Evolutionary conservation across 1,140 invertebrate genomes (phyloP).

Genomic region (Lordiphosa stackelbergi): DNA sequence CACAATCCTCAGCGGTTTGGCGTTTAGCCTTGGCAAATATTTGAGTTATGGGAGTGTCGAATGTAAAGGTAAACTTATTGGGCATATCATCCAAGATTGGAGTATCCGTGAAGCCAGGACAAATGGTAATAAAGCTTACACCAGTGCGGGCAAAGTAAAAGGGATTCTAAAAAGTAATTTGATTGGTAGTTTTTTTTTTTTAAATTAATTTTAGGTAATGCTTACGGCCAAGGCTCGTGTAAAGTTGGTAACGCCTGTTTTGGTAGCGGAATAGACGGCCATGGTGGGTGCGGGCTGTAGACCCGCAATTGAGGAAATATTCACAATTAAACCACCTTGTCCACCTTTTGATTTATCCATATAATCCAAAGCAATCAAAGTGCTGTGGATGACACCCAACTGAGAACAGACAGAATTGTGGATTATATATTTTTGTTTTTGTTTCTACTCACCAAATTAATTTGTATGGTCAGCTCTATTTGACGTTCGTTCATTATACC

Average conservation of each 20-base stretch:
- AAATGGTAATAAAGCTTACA: constrained; percentile 63
- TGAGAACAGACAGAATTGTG: neutral
- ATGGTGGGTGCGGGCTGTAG: constrained; percentile 60
- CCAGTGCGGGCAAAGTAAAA: constrained; percentile 37
- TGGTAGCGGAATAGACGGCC: constrained; percentile 78
- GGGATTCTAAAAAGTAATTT: constrained; percentile 30
- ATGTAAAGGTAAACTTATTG: constrained; percentile 45
- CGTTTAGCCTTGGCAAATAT: constrained; percentile 32
- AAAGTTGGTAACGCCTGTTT: constrained; percentile 77
- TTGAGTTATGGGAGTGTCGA: constrained; percentile 26
- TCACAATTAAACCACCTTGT: constrained; percentile 81
- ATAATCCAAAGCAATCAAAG: constrained; percentile 45
- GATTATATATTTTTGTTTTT: neutral
- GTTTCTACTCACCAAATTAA: constrained; percentile 45
- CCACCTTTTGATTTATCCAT: constrained; percentile 80
- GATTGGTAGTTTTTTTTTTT: too few species aligned
- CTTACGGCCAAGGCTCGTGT: constrained; percentile 68
- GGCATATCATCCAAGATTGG: constrained; percentile 35
- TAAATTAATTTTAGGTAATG: neutral
- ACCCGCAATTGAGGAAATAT: constrained; percentile 81
- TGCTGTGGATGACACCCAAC: constrained; percentile 60
- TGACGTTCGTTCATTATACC: constrained; percentile 57
- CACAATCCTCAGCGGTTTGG: constrained; percentile 45
- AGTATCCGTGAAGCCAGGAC: constrained; percentile 67
- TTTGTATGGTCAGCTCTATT: constrained; percentile 45